Percentiles rank a stretch among this genome's conserved stretches.
Conservation (phyloP, 2,113 vertebrate species). For the Microtus ochrogaster region DNA sequence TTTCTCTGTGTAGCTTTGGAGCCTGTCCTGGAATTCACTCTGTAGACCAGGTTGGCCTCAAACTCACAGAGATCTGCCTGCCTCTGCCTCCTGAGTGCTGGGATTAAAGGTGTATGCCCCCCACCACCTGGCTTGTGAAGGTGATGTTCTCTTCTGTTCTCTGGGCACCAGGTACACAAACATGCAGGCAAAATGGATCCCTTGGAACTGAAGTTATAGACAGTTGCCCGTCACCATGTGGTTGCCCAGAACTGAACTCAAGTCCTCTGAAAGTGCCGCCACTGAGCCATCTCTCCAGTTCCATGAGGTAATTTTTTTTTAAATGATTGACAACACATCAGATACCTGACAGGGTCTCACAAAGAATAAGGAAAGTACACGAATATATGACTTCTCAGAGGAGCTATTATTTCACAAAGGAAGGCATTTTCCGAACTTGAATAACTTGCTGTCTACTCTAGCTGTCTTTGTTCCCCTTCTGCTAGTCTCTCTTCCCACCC, state of each 20-base stretch:
- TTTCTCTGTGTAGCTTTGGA: no score
- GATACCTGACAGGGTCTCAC: neutral
- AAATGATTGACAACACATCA: neutral
- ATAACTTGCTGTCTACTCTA: conserved; percentile 16
- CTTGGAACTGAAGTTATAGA: neutral
- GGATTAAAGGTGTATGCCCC: no score
- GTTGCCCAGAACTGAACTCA: neutral
- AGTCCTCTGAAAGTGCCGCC: neutral
- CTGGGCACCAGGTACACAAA: no score
- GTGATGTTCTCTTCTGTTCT: neutral
- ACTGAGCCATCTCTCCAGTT: neutral
- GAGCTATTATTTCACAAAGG: neutral
- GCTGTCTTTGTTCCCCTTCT: conserved; percentile 31
- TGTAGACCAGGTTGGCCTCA: no score
- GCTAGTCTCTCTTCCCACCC: neutral
- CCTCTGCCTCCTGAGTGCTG: no score
- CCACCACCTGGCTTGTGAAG: neutral
- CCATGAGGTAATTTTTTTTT: neutral
- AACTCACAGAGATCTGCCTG: no score
- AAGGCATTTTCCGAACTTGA: conserved; percentile 32
- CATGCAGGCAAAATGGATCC: neutral
- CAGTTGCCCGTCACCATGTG: neutral
- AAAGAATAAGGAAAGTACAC: neutral
- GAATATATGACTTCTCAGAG: neutral
- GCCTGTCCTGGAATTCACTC: no score